A percentile compares a stretch with the other conserved stretches of the same genome.
Conservation (phyloP, 2,113 vertebrate genomes). For the Lampris megalopsis region DNA sequence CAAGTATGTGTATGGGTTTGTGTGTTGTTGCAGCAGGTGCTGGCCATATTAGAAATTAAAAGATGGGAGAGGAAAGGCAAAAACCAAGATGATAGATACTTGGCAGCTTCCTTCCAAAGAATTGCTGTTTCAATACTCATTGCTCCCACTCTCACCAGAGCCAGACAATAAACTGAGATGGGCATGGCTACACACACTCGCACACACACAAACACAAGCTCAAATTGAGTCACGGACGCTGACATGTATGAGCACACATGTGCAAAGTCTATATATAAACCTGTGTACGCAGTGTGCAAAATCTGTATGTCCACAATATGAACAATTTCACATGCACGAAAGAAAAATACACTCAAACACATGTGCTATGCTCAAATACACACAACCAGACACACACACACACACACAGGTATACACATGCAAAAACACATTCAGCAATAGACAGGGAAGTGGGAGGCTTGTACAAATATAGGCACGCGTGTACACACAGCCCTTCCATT, state of each 20-base stretch:
- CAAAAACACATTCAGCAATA: not conserved
- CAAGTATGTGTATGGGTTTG: not conserved
- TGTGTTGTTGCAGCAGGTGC: slow-evolving; percentile 69
- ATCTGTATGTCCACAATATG: no score
- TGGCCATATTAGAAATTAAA: slow-evolving; percentile 67
- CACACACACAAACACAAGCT: not conserved
- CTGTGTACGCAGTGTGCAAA: no score
- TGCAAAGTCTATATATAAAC: not conserved
- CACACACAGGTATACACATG: not conserved
- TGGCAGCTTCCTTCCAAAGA: slow-evolving; percentile 61
- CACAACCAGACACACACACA: not conserved
- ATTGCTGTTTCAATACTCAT: slow-evolving; percentile 58
- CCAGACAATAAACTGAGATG: not conserved
- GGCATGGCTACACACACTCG: slow-evolving; percentile 11
- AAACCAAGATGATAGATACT: slow-evolving; percentile 71
- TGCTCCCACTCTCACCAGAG: slow-evolving; percentile 15
- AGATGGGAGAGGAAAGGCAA: slow-evolving; percentile 47
- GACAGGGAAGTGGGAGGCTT: no score
- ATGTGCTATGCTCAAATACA: not conserved
- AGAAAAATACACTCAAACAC: not conserved
- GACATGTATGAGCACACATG: not conserved
- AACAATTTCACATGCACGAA: not conserved
- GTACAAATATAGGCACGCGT: not conserved
- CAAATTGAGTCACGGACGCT: slow-evolving; percentile 16
- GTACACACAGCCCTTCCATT: not conserved